A percentile compares a stretch with the other conserved stretches of the same genome.
phyloP scores from a whole-genome alignment of 2,888 invertebrate genomes.

The Steinernema hermaphroditum region DNA sequence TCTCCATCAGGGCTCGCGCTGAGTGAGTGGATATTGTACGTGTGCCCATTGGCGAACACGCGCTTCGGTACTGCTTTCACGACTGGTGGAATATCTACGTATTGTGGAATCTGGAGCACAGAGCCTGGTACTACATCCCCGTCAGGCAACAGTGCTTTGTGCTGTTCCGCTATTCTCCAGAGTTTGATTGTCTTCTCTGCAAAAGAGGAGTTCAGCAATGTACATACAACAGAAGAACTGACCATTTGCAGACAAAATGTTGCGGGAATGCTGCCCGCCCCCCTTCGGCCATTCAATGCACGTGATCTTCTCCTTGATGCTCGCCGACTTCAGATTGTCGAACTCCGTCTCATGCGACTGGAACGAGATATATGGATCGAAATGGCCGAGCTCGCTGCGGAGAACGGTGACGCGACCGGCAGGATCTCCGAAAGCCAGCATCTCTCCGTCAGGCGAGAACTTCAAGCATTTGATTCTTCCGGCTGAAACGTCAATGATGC shows the following conservation, averaged over 20 bases:
- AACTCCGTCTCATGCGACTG: slow-evolving; percentile 99
- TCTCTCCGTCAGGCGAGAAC: slow-evolving; percentile 97
- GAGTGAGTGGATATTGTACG: slow-evolving; percentile 99
- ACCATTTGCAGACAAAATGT: slow-evolving; percentile 92
- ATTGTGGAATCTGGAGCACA: slow-evolving; percentile 81
- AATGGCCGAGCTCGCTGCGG: slow-evolving; percentile 80
- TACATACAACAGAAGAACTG: no score
- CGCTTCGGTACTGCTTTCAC: slow-evolving; percentile 95
- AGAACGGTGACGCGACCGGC: slow-evolving; percentile 98
- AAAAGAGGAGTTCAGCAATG: no score
- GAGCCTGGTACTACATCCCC: slow-evolving; percentile 23
- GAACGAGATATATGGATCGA: slow-evolving; percentile 98
- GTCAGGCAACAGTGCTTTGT: slow-evolving; percentile 82
- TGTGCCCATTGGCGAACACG: slow-evolving; percentile 99
- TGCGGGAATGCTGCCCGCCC: slow-evolving; percentile 89
- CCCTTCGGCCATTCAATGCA: slow-evolving; percentile 92
- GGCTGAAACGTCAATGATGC: slow-evolving; percentile 72
- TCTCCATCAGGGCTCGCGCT: slow-evolving; percentile 96
- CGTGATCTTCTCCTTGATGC: slow-evolving; percentile 99
- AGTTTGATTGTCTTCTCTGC: slow-evolving; percentile 95
- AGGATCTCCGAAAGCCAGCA: slow-evolving; percentile 97
- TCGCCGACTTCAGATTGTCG: slow-evolving; percentile 97
- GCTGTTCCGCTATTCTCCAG: slow-evolving; percentile 93
- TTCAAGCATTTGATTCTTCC: slow-evolving; percentile 99
- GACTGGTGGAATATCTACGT: slow-evolving; percentile 93